These are phyloP conservation scores for Acrocephalus arundinaceus DNA, from an alignment of 2,113 vertebrate genomes.

Conservation along the genomic window DNA sequence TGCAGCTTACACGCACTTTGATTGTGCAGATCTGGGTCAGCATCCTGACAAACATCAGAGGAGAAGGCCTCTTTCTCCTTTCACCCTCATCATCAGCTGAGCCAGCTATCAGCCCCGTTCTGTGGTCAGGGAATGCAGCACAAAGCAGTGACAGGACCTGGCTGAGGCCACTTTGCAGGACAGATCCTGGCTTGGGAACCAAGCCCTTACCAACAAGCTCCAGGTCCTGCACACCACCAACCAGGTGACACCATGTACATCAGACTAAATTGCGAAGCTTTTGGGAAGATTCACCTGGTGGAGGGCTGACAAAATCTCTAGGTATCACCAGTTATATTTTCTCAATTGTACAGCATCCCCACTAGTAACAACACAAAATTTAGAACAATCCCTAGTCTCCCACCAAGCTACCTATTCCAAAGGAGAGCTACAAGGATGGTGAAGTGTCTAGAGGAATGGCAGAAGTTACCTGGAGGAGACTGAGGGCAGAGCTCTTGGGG, in stretches of 20 bases:
- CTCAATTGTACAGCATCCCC: background rate
- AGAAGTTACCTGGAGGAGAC: background rate
- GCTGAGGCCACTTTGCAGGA: background rate
- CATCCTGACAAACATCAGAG: conserved; percentile 4
- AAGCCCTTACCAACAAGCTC: background rate
- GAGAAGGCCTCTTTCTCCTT: background rate
- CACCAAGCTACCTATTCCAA: background rate
- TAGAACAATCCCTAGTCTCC: background rate
- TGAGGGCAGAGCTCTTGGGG: background rate
- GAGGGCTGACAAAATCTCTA: background rate
- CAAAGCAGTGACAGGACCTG: background rate
- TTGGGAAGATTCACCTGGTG: background rate
- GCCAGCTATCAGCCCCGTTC: background rate
- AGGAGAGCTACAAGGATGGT: background rate
- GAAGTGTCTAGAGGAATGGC: background rate
- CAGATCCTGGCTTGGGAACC: background rate
- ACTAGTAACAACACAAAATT: background rate
- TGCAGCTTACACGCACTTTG: background rate
- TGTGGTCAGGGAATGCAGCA: rapidly evolving
- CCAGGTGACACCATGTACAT: rapidly evolving
- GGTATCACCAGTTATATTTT: background rate
- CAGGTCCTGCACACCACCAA: background rate
- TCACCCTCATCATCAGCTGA: background rate
- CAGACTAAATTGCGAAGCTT: background rate
- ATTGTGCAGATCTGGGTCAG: conserved; percentile 49